Conservation (phyloP, 2,888 invertebrate species). For the Hyposoter dolosus region DNA sequence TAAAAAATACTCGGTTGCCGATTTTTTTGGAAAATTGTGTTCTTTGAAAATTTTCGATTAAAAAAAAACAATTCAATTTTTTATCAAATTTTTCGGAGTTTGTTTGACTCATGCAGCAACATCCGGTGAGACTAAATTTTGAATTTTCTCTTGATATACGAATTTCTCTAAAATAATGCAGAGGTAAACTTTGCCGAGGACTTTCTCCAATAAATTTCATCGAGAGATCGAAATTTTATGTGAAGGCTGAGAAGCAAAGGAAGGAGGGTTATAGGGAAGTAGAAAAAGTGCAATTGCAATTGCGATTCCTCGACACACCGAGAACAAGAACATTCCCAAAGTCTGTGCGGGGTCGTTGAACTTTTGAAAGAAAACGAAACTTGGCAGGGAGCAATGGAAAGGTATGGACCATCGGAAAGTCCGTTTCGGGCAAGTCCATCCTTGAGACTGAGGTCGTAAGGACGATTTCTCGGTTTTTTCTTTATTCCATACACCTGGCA, state of each 20-base stretch:
- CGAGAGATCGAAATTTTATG: constrained; percentile 2
- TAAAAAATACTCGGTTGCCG: no score
- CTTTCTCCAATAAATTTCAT: no score
- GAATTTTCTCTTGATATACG: no score
- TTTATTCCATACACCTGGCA: constrained; percentile 8
- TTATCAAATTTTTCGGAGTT: no score
- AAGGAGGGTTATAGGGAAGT: background rate
- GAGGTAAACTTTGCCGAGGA: no score
- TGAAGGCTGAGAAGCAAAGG: background rate
- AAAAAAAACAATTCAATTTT: no score
- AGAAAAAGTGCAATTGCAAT: constrained; percentile 46
- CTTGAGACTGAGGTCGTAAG: constrained; percentile 8
- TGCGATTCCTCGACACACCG: constrained; percentile 18
- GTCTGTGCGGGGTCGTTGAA: constrained; percentile 10
- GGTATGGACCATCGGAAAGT: constrained; percentile 18
- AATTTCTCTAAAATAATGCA: no score
- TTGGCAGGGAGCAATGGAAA: constrained; percentile 1
- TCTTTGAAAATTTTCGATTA: no score
- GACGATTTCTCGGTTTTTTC: constrained; percentile 11
- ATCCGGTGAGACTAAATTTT: no score
- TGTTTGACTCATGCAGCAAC: no score
- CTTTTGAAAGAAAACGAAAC: background rate
- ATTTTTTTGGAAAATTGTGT: no score
- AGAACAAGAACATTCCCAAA: constrained; percentile 46
- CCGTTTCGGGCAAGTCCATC: constrained; percentile 21